phyloP scores from a whole-genome alignment of 2,113 vertebrate species.

The Gavia stellata region DNA sequence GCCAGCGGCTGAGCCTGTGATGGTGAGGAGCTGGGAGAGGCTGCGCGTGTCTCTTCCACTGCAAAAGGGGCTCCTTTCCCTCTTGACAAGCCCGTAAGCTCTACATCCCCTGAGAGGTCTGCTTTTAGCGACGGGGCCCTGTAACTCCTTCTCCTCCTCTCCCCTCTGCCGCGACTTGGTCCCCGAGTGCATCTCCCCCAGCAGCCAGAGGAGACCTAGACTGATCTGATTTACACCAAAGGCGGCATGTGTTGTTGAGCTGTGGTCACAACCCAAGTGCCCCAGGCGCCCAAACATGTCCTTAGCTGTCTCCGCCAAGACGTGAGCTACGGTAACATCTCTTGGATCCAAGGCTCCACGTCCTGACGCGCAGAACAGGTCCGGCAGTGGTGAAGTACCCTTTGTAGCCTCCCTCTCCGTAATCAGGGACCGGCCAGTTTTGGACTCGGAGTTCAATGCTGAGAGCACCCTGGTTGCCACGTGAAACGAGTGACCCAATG shows the following conservation, averaged over 20 bases:
- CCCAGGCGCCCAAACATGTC: neutral
- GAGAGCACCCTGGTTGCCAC: neutral
- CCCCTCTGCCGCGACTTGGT: neutral
- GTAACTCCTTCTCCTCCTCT: neutral
- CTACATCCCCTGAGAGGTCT: neutral
- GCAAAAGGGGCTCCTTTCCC: neutral
- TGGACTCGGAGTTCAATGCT: fast-evolving
- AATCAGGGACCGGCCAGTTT: neutral
- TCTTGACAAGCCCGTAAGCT: neutral
- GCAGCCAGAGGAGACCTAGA: neutral
- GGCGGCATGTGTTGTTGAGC: neutral
- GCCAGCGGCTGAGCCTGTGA: neutral
- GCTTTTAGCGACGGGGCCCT: neutral
- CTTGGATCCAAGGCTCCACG: neutral
- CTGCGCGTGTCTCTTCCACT: neutral
- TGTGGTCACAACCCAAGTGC: neutral
- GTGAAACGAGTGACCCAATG: fast-evolving
- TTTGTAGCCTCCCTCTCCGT: neutral
- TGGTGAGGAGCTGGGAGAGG: neutral
- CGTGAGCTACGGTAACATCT: fast-evolving
- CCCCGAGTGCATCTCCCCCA: fast-evolving
- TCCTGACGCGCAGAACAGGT: neutral
- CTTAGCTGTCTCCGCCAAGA: neutral
- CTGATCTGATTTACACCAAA: neutral
- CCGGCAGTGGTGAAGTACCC: neutral